phyloP scores from a whole-genome alignment of 2,113 vertebrate genomes.

The Elanus axillaris region DNA sequence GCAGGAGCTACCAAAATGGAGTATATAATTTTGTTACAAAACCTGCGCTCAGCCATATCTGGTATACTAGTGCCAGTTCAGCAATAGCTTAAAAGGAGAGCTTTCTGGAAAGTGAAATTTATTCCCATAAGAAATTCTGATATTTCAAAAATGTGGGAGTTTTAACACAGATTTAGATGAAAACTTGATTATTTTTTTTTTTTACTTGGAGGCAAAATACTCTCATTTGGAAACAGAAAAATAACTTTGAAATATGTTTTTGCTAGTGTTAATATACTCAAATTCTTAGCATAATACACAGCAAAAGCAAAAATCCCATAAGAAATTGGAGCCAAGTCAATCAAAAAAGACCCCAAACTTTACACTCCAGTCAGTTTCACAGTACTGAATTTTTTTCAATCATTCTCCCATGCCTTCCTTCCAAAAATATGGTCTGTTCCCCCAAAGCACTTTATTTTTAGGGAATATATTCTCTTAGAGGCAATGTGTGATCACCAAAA shows the following conservation, averaged over 20 bases:
- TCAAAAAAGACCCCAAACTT: not conserved
- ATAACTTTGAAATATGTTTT: not conserved
- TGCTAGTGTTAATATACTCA: not conserved
- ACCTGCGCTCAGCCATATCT: not conserved
- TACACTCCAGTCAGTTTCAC: not conserved
- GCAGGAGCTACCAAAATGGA: not conserved
- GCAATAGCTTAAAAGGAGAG: not conserved
- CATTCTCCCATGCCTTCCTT: not conserved
- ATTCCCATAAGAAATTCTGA: not conserved
- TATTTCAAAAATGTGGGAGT: not conserved
- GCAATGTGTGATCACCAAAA: not conserved
- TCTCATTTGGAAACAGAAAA: not conserved
- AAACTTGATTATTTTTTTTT: rapidly evolving
- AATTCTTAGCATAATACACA: not conserved
- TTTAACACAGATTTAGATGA: not conserved
- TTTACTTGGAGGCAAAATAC: not conserved
- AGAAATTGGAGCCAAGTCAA: not conserved
- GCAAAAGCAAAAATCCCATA: not conserved
- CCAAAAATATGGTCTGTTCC: not conserved
- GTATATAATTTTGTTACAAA: not conserved
- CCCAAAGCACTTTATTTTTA: not conserved
- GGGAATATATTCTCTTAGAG: not conserved
- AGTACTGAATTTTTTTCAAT: not conserved
- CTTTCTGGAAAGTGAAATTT: not conserved
- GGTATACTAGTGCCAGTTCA: not conserved